These are phyloP conservation scores for Hormaphis cornu DNA, from an alignment of 1,140 invertebrate species.

Conservation along the genomic window DNA sequence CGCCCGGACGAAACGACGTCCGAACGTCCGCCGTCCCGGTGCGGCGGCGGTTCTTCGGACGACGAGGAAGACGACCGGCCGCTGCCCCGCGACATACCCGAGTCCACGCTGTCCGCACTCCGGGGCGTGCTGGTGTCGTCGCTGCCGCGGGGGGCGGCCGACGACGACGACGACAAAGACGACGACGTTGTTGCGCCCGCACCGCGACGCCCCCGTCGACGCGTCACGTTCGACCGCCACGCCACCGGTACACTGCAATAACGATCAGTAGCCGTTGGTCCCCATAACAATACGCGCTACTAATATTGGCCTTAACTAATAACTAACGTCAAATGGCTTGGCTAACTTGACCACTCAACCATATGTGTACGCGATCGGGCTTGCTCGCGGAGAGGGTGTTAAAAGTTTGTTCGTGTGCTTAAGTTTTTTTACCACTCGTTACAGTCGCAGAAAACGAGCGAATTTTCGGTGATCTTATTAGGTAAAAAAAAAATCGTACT, in stretches of 20 bases:
- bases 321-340: no score
- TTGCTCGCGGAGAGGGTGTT: no score
- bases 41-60: no score
- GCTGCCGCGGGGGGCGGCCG: slow-evolving; percentile 48
- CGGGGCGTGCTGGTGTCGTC: slow-evolving; percentile 53
- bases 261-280: slow-evolving; percentile 1
- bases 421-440: no score
- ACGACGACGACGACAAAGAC: slow-evolving; percentile 49
- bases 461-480: no score
- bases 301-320: neutral
- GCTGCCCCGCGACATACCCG: slow-evolving; percentile 11
- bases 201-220: slow-evolving; percentile 35
- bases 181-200: slow-evolving; percentile 44
- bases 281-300: neutral
- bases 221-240: neutral
- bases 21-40: neutral
- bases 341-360: no score
- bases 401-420: no score
- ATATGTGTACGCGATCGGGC: no score
- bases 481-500: no score
- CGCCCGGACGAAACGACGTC: neutral
- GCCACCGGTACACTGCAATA: slow-evolving; percentile 26
- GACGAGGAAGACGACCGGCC: no score
- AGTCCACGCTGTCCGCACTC: slow-evolving; percentile 45
- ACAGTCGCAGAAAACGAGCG: no score